Base-by-base conservation (phyloP, 2,888 invertebrate species). In the Quadroppia sp. region DNA sequence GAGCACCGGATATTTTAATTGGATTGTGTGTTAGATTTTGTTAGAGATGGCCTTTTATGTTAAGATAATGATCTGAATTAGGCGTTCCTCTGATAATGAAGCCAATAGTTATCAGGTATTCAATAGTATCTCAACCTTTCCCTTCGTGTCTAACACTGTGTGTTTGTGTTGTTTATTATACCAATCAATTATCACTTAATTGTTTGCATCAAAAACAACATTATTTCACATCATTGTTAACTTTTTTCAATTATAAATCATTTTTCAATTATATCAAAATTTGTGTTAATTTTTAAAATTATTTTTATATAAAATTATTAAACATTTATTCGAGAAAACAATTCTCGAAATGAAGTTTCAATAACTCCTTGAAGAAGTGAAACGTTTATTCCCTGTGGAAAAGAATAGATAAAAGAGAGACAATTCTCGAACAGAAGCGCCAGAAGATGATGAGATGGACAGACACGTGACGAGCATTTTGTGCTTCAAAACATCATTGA, bases 61-160 rank as follows among this genome's bases (percentile, higher is more conserved):
- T 45, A 25, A 69, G 69, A 69, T 69, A 69, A 69, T 69, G 45
- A 69, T 69, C 36, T 69, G 69, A 42, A 69, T 69, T 69, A 69
- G 40, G 59, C 40, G 69, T 69, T 69, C 7, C 69, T 2, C 2
- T 25, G 45, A 42, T 45, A 45, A 45, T 69, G 69, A 69, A 69
- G 69, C 25, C 69, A 69, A 69, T 45, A 69, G 42, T 45, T 42
- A 42, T 69, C 40, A 69, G 69, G 69, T 69, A 45, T 45, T 69
- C 69, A 69, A 40, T 69, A 36, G 36, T 64, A n/a, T 15, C 32
- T 64, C n/a, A 20, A 64, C 61, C 36, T 64, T 64, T n/a, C 9
- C 28, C 17, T n/a, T 64, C 13, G 1, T 28, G 9, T 59, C 17
- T 28, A 9, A 17, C 32, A 17, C 17, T 28, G 2, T 59, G 25